Percentiles rank a stretch among this genome's conserved stretches.
Conservation (phyloP, 1,140 invertebrate genomes). For the Heliothis subflexa region DNA sequence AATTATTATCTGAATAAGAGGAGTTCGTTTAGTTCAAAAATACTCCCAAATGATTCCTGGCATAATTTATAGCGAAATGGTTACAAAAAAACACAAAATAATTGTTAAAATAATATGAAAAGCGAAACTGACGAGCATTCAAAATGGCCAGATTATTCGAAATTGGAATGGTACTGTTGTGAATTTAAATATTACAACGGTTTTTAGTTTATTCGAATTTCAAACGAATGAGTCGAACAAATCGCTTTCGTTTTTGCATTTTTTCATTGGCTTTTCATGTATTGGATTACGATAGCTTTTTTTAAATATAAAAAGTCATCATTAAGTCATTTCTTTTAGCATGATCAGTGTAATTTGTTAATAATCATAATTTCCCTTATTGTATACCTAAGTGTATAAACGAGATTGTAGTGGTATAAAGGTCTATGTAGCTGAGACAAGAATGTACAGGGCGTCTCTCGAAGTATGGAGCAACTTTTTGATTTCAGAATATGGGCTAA, state of each 20-base stretch:
- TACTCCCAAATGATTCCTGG: not conserved
- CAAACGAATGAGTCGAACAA: not conserved
- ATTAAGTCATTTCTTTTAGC: too few species aligned
- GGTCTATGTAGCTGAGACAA: too few species aligned
- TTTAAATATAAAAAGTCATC: too few species aligned
- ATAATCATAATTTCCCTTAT: too few species aligned
- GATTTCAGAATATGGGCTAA: too few species aligned
- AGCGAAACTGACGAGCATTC: not conserved
- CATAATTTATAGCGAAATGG: not conserved
- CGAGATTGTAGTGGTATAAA: too few species aligned
- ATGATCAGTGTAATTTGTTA: too few species aligned
- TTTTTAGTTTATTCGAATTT: constrained; percentile 7
- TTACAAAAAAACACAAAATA: not conserved
- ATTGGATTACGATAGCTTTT: not conserved
- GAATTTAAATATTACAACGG: constrained; percentile 10
- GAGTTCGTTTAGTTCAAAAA: not conserved
- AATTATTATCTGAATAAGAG: not conserved
- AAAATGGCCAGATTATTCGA: not conserved
- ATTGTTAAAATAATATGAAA: not conserved
- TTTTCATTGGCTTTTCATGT: not conserved
- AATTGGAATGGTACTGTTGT: constrained; percentile 14
- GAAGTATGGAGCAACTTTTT: too few species aligned
- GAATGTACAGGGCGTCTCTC: too few species aligned
- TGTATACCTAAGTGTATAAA: too few species aligned
- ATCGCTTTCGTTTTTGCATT: not conserved